Conservation (phyloP, 2,797 vertebrate genomes). For the Phrynocephalus forsythii region DNA sequence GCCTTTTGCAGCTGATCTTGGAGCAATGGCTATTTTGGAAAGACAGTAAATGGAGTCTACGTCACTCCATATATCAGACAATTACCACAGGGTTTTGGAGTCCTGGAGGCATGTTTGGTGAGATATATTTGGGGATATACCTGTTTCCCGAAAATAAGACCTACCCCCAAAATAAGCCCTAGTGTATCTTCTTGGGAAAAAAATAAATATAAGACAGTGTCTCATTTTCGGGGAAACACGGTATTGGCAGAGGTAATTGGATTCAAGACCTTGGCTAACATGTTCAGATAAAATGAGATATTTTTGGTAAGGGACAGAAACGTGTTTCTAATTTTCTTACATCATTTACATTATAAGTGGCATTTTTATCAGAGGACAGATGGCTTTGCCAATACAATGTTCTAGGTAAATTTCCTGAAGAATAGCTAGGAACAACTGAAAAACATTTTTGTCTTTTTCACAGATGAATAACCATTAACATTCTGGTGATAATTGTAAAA, state of each 20-base stretch:
- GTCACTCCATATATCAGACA: slow-evolving; percentile 31
- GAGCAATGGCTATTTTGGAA: slow-evolving; percentile 28
- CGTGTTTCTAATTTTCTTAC: slow-evolving; percentile 65
- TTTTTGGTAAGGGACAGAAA: slow-evolving; percentile 58
- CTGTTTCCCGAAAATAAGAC: no score
- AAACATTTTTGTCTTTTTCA: slow-evolving; percentile 32
- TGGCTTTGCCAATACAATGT: slow-evolving; percentile 13
- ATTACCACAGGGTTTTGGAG: slow-evolving; percentile 47
- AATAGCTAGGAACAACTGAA: slow-evolving; percentile 16
- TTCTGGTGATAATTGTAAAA: slow-evolving; percentile 29
- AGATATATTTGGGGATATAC: slow-evolving; percentile 51
- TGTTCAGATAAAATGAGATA: slow-evolving; percentile 49
- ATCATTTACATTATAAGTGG: slow-evolving; percentile 52
- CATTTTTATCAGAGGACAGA: slow-evolving; percentile 61
- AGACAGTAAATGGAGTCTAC: slow-evolving; percentile 28
- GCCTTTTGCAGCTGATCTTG: neutral
- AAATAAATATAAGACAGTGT: no score
- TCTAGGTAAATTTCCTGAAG: slow-evolving; percentile 46
- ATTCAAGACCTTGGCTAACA: slow-evolving; percentile 52
- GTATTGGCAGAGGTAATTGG: slow-evolving; percentile 60
- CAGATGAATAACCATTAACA: slow-evolving; percentile 39
- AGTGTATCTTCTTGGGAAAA: no score
- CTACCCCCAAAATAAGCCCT: no score
- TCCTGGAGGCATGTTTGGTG: slow-evolving; percentile 58
- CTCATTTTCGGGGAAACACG: no score